Evolutionary conservation across 2,113 vertebrate species (phyloP).

Genomic region (Perca flavescens): DNA sequence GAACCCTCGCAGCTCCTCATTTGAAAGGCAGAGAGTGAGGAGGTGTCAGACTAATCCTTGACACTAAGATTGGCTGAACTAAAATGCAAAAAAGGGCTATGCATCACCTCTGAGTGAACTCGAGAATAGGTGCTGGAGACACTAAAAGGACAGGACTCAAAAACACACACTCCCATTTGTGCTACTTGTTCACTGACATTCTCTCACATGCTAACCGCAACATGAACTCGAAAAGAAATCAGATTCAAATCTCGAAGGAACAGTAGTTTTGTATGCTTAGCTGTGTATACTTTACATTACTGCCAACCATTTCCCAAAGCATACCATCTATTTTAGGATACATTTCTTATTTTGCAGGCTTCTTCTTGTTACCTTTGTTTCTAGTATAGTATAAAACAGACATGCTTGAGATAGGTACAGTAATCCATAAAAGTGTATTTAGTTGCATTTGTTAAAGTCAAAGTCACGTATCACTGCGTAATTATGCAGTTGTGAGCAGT

Average conservation of each 20-base stretch:
- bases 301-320: not conserved
- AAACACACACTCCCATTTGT: conserved; percentile 14
- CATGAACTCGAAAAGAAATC: conserved; percentile 32
- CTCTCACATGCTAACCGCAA: conserved; percentile 25
- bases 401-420: not conserved
- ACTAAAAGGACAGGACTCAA: conserved; percentile 19
- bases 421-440: conserved; percentile 8
- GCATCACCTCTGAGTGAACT: conserved; percentile 67
- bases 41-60: conserved; percentile 81
- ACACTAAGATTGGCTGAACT: conserved; percentile 52
- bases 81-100: conserved; percentile 46
- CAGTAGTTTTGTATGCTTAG: not conserved
- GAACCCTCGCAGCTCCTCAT: conserved; percentile 66
- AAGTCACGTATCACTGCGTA: not conserved
- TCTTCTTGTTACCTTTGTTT: conserved; percentile 8
- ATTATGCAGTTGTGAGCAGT: not conserved
- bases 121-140: conserved; percentile 33
- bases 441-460: not conserved
- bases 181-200: conserved; percentile 17
- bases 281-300: not conserved
- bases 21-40: conserved; percentile 72
- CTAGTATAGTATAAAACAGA: not conserved
- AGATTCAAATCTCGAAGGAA: not conserved
- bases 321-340: not conserved
- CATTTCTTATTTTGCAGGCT: not conserved